Evolutionary conservation across 2,888 invertebrate genomes (phyloP).

Genomic region (Loripinus fragilis): DNA sequence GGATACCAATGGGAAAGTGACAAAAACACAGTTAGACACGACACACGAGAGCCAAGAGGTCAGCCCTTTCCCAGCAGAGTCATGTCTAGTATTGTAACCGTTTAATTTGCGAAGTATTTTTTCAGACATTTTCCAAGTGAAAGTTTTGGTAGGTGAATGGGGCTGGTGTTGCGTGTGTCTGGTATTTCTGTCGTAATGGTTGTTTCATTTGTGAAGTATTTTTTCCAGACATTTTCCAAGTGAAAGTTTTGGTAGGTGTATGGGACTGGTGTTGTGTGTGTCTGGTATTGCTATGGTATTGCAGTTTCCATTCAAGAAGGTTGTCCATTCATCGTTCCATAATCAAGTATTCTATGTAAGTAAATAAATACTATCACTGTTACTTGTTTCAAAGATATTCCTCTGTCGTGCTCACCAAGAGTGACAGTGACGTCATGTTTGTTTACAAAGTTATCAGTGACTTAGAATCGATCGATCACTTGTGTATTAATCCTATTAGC

Average conservation of each 20-base stretch:
- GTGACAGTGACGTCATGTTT: too few species aligned
- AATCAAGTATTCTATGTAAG: slow-evolving; percentile 44
- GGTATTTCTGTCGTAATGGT: too few species aligned
- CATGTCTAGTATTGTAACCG: too few species aligned
- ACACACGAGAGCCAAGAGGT: too few species aligned
- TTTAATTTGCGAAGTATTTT: background rate
- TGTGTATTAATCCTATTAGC: too few species aligned
- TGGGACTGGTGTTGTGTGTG: slow-evolving; percentile 54
- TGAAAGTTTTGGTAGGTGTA: slow-evolving; percentile 72
- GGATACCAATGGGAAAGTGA: too few species aligned
- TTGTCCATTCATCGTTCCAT: slow-evolving; percentile 21
- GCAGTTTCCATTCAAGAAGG: slow-evolving; percentile 41
- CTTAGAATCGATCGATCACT: too few species aligned
- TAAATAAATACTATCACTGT: background rate
- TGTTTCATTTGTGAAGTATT: background rate
- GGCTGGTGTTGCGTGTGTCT: slow-evolving; percentile 47
- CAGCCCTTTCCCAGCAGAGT: too few species aligned
- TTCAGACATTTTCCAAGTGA: slow-evolving; percentile 75
- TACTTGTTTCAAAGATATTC: too few species aligned
- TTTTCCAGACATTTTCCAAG: slow-evolving; percentile 73
- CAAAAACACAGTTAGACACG: too few species aligned
- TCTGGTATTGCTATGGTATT: slow-evolving; percentile 32
- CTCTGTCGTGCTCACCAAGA: too few species aligned
- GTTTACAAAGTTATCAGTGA: too few species aligned
- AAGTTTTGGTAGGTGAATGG: slow-evolving; percentile 71